phyloP scores from a whole-genome alignment of 1,140 invertebrate genomes.

The Zaprionus kolodkinae region DNA sequence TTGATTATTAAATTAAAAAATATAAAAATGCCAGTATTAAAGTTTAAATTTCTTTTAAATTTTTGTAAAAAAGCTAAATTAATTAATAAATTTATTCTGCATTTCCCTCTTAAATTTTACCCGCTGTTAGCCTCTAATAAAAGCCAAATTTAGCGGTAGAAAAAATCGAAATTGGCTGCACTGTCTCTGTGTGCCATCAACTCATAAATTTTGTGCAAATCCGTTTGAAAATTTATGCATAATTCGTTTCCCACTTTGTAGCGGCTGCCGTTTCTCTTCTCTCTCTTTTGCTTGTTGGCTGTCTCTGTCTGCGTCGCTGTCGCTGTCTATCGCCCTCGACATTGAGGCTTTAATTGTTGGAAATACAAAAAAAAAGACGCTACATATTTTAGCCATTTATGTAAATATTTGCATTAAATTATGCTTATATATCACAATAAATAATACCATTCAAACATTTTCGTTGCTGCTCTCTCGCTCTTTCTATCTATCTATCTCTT shows the following conservation, averaged over 20 bases:
- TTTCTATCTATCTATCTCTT: not conserved
- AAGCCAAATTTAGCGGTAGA: too few relatives aligned
- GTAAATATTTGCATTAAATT: constrained; percentile 57
- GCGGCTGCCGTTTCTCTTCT: constrained; percentile 29
- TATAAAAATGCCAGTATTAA: too few relatives aligned
- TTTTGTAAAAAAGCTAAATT: too few relatives aligned
- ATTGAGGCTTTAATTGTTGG: constrained; percentile 70
- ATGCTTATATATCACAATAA: constrained; percentile 67
- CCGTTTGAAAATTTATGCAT: constrained; percentile 60
- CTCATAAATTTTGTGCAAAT: constrained; percentile 65
- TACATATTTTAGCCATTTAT: constrained; percentile 36
- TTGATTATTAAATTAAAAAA: too few relatives aligned
- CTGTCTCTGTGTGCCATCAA: constrained; percentile 19
- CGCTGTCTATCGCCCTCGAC: constrained; percentile 60
- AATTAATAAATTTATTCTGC: too few relatives aligned
- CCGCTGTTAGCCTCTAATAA: too few relatives aligned
- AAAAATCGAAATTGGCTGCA: too few relatives aligned
- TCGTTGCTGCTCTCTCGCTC: not conserved
- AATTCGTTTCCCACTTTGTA: constrained; percentile 47
- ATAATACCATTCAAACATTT: constrained; percentile 39
- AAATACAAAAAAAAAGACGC: constrained; percentile 9
- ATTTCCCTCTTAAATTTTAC: too few relatives aligned
- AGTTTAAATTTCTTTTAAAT: too few relatives aligned
- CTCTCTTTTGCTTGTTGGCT: constrained; percentile 5
- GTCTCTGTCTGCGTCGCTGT: constrained; percentile 5